Conservation (phyloP, 2,888 invertebrate species). For the Physocephala rufipes region DNA sequence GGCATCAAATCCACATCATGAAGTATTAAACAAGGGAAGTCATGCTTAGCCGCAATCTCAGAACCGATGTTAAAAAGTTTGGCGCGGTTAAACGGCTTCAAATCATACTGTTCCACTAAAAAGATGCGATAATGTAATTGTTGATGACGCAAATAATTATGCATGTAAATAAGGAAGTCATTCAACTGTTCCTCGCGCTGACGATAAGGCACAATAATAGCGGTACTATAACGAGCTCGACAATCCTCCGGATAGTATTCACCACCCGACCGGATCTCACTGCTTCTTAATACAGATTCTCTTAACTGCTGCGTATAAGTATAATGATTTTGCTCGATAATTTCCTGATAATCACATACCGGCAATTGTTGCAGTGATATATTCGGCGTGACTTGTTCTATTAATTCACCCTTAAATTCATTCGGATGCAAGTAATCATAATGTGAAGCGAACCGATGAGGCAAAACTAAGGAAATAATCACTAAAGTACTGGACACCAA, state of each 20-base stretch:
- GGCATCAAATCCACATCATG: slow-evolving; percentile 93
- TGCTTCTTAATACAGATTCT: slow-evolving; percentile 50
- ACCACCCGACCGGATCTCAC: slow-evolving; percentile 58
- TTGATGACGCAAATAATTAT: slow-evolving; percentile 83
- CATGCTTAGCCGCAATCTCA: slow-evolving; percentile 75
- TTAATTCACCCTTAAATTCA: slow-evolving; percentile 65
- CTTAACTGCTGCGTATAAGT: slow-evolving; percentile 51
- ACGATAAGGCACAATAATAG: slow-evolving; percentile 84
- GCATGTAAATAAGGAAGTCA: slow-evolving; percentile 85
- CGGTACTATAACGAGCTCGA: slow-evolving; percentile 71
- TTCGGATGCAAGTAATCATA: slow-evolving; percentile 68
- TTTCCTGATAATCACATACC: slow-evolving; percentile 61
- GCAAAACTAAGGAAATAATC: slow-evolving; percentile 54
- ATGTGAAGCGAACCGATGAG: slow-evolving; percentile 61
- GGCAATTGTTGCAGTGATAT: slow-evolving; percentile 61
- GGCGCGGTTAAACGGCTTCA: slow-evolving; percentile 84
- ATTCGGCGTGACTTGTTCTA: slow-evolving; percentile 63
- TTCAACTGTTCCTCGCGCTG: slow-evolving; percentile 79
- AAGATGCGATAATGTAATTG: slow-evolving; percentile 85
- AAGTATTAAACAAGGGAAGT: slow-evolving; percentile 84
- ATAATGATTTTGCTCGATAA: slow-evolving; percentile 55
- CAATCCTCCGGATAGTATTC: slow-evolving; percentile 63
- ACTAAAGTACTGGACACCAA: slow-evolving; percentile 47
- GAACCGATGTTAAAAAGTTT: slow-evolving; percentile 90
- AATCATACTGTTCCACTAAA: slow-evolving; percentile 85